Conservation (phyloP, 2,888 invertebrate genomes). For the Drosophila prolongata region DNA sequence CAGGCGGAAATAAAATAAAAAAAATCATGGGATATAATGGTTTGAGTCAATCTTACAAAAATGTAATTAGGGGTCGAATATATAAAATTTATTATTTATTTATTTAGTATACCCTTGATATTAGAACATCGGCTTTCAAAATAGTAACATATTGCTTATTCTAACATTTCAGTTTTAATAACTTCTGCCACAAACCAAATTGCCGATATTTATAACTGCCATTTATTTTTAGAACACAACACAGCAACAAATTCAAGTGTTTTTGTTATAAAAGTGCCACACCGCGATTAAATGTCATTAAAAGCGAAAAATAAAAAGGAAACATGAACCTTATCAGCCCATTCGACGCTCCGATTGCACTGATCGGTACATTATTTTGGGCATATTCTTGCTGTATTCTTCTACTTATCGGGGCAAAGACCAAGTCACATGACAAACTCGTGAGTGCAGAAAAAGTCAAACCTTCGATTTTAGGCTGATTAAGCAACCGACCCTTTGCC, state of each 20-base stretch:
- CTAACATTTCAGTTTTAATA: too few species aligned
- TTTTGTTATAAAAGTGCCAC: constrained; percentile 1
- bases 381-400: constrained; percentile 1
- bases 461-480: constrained; percentile 8
- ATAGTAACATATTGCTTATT: too few species aligned
- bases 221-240: constrained; percentile 29
- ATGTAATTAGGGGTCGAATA: too few species aligned
- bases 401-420: constrained; percentile 46
- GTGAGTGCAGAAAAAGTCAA: constrained; percentile 6
- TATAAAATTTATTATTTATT: too few species aligned
- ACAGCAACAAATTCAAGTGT: constrained; percentile 8
- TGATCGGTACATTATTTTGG: background rate
- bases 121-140: too few species aligned
- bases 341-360: constrained; percentile 18
- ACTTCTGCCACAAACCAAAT: constrained; percentile 5
- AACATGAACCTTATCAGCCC: constrained; percentile 7
- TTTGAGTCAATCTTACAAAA: too few species aligned
- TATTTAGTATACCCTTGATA: too few species aligned
- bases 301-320: constrained; percentile 4
- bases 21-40: too few species aligned
- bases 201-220: constrained; percentile 12
- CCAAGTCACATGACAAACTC: constrained; percentile 47
- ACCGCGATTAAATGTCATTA: background rate
- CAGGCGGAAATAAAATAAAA: constrained; percentile 6
- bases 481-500: constrained; percentile 66